Evolutionary conservation across 2,888 invertebrate genomes (phyloP).

Genomic region (Arrhopalites spinosus): DNA sequence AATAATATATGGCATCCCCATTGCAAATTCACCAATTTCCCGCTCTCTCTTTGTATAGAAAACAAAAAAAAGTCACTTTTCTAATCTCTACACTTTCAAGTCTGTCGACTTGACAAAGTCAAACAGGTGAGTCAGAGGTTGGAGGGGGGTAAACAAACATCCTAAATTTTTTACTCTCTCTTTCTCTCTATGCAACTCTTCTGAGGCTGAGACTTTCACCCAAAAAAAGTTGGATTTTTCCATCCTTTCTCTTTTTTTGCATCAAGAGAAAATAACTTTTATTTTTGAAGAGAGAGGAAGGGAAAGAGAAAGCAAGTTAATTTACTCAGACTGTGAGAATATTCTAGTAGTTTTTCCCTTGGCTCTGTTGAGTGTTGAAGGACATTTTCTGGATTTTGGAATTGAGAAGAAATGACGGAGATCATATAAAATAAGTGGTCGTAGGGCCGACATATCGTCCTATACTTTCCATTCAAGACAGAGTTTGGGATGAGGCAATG

Average conservation of each 20-base stretch:
- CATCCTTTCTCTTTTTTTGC: background rate
- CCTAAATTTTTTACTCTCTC: background rate
- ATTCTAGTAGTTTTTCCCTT: background rate
- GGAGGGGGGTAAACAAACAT: no score
- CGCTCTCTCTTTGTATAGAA: no score
- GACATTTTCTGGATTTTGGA: no score
- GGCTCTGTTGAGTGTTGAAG: background rate
- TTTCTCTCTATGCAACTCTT: background rate
- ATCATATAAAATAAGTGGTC: no score
- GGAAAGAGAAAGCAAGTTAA: background rate
- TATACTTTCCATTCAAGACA: background rate
- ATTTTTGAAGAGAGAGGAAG: background rate
- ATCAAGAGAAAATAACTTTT: background rate
- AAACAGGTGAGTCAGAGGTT: background rate
- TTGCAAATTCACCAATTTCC: no score
- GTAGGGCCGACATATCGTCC: background rate
- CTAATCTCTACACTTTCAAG: background rate
- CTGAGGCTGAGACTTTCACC: background rate
- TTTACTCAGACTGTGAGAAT: background rate
- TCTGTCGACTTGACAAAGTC: background rate
- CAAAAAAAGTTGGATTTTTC: background rate
- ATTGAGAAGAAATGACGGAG: no score
- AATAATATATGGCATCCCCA: no score
- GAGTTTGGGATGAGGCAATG: conserved; percentile 5
- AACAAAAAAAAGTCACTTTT: background rate